Evolutionary conservation across 2,888 invertebrate genomes (phyloP).

Genomic region (Unio delphinus): DNA sequence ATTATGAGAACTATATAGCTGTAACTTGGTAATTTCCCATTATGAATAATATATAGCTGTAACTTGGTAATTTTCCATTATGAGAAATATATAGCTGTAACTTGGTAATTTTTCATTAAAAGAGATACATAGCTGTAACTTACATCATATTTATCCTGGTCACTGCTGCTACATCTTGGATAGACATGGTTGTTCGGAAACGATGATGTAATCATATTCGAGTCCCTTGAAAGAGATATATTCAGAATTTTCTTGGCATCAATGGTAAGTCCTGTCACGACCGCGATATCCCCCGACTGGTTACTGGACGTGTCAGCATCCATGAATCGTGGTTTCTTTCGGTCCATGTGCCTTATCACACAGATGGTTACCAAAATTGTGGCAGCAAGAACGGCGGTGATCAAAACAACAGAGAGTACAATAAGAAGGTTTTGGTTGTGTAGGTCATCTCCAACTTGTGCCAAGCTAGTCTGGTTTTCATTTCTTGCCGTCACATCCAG

Average conservation of each 20-base stretch:
- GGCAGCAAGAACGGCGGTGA: conserved; percentile 54
- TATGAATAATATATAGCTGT: too few relatives aligned
- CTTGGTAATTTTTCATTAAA: too few relatives aligned
- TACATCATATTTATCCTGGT: too few relatives aligned
- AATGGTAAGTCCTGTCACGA: conserved; percentile 20
- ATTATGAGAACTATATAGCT: too few relatives aligned
- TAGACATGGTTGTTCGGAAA: too few relatives aligned
- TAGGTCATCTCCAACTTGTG: conserved; percentile 10
- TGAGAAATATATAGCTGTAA: too few relatives aligned
- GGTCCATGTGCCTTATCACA: conserved; percentile 55
- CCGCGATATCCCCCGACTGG: conserved; percentile 22
- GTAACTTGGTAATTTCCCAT: too few relatives aligned
- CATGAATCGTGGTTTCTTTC: conserved; percentile 34
- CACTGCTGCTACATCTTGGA: too few relatives aligned
- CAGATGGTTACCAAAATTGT: conserved; percentile 60
- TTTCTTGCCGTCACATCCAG: conserved; percentile 37
- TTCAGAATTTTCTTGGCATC: conserved; percentile 18
- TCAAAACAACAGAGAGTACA: conserved; percentile 54
- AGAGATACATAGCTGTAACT: too few relatives aligned
- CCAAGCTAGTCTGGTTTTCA: conserved; percentile 12
- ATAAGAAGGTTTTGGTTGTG: conserved; percentile 42
- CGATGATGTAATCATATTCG: too few relatives aligned
- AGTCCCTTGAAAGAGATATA: too few relatives aligned
- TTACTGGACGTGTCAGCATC: conserved; percentile 25
- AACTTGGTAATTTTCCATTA: too few relatives aligned